Evolutionary conservation across 2,888 invertebrate species (phyloP).

Genomic region (Mellilla xanthometata): DNA sequence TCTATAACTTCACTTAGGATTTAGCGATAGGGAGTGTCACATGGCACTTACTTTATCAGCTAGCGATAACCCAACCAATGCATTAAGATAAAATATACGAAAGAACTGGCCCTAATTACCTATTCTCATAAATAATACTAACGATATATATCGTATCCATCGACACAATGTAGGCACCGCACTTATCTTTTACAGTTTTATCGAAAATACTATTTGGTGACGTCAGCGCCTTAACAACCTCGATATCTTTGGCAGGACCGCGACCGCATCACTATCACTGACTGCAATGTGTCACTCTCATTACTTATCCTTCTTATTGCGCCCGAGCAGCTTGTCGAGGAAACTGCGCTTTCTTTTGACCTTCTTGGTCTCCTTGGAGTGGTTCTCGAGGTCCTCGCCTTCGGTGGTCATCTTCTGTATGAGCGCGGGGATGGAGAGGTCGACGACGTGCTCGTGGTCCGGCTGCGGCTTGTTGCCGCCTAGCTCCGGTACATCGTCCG

Average conservation of each 20-base stretch:
- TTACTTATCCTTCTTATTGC: constrained; percentile 63
- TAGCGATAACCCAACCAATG: constrained; percentile 74
- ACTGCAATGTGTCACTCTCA: constrained; percentile 33
- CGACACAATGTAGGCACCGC: constrained; percentile 28
- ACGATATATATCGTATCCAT: constrained; percentile 37
- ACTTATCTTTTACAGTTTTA: constrained; percentile 54
- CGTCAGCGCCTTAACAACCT: constrained; percentile 61
- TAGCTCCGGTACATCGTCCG: constrained; percentile 66
- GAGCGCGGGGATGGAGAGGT: constrained; percentile 68
- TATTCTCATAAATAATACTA: constrained; percentile 52
- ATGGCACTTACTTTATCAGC: constrained; percentile 75
- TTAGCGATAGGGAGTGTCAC: constrained; percentile 75
- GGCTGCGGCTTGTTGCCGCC: constrained; percentile 43
- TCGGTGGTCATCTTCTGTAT: constrained; percentile 69
- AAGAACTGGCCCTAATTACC: constrained; percentile 61
- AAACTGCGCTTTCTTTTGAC: constrained; percentile 77
- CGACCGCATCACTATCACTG: constrained; percentile 49
- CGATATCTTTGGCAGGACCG: constrained; percentile 71
- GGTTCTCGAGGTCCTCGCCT: constrained; percentile 58
- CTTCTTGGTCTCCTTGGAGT: constrained; percentile 58
- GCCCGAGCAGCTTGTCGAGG: constrained; percentile 71
- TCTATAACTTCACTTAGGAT: constrained; percentile 46
- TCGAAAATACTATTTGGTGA: constrained; percentile 58
- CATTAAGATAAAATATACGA: constrained; percentile 73
- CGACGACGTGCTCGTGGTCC: constrained; percentile 48